A percentile compares a stretch with the other conserved stretches of the same genome.
phyloP scores from a whole-genome alignment of 2,113 vertebrate species.

The Micromys minutus region DNA sequence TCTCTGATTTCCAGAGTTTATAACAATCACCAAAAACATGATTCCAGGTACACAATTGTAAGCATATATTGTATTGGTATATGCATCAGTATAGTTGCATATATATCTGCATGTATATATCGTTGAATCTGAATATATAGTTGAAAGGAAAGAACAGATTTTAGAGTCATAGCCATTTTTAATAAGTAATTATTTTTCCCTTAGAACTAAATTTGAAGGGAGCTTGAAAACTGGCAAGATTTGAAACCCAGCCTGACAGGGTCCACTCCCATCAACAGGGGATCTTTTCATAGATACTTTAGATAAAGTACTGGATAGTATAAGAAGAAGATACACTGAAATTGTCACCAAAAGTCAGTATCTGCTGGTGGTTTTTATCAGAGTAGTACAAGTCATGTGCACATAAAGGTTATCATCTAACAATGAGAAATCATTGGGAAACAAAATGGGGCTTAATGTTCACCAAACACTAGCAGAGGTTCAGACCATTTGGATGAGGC shows the following conservation, averaged over 20 bases:
- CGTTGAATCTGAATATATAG: not conserved
- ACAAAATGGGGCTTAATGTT: not conserved
- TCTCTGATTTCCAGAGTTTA: not conserved
- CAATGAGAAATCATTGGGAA: not conserved
- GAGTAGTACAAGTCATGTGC: not conserved
- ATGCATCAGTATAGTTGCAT: too few species aligned
- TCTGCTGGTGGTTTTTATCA: not conserved
- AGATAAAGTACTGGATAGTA: not conserved
- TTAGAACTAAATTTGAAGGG: not conserved
- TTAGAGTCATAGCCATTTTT: not conserved
- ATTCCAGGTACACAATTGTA: not conserved
- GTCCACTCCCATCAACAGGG: not conserved
- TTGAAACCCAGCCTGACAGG: not conserved
- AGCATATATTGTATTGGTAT: not conserved
- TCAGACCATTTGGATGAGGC: not conserved
- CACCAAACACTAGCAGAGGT: fast-evolving
- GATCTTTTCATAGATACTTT: not conserved
- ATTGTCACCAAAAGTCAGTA: not conserved
- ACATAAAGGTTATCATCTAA: not conserved
- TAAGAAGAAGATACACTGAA: not conserved
- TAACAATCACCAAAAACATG: not conserved
- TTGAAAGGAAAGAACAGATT: slow-evolving; percentile 1
- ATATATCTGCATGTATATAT: too few species aligned
- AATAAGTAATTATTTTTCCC: not conserved
- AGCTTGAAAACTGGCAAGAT: not conserved